These are phyloP conservation scores for Pomatostomus ruficeps DNA, from an alignment of 2,113 vertebrate genomes.

Conservation along the genomic window DNA sequence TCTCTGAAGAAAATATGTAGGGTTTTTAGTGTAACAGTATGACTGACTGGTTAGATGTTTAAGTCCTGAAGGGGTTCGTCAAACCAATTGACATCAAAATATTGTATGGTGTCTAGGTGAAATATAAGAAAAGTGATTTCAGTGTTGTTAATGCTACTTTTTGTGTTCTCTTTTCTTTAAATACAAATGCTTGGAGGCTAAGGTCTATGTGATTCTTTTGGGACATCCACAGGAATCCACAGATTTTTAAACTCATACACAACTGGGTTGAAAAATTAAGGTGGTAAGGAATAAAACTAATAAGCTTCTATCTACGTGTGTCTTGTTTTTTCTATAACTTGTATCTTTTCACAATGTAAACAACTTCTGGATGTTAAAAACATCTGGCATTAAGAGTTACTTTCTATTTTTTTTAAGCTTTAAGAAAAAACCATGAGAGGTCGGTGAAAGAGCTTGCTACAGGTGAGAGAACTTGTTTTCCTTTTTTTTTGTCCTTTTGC, in stretches of 20 bases:
- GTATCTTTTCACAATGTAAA: background rate
- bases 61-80: background rate
- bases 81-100: background rate
- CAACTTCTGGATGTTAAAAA: background rate
- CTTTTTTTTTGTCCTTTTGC: background rate
- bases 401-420: background rate
- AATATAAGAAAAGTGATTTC: background rate
- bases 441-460: background rate
- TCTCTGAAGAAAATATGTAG: background rate
- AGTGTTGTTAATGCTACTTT: background rate
- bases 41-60: background rate
- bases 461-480: background rate
- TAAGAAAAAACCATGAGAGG: background rate
- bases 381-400: background rate
- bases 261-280: background rate
- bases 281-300: background rate
- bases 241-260: background rate
- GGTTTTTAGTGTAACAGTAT: background rate
- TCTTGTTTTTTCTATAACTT: background rate
- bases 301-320: background rate
- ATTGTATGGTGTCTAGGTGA: fast-evolving
- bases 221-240: background rate
- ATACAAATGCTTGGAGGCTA: background rate
- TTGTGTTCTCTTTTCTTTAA: background rate
- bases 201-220: background rate